phyloP scores from a whole-genome alignment of 2,888 invertebrate genomes.

The Amphipoea lucens region DNA sequence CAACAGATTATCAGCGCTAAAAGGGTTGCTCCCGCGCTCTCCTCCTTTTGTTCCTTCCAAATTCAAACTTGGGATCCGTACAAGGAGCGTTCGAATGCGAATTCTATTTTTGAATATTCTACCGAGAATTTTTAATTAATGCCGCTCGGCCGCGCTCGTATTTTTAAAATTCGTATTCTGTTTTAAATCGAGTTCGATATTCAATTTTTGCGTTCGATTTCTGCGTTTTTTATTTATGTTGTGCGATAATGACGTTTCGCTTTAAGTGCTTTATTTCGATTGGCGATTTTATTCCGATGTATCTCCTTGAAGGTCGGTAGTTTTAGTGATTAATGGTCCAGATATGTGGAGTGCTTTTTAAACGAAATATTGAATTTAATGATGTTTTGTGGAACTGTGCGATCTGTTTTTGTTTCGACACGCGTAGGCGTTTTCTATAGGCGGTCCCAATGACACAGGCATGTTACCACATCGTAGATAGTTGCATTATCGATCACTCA shows the following conservation, averaged over 20 bases:
- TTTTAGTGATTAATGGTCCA: conserved; percentile 90
- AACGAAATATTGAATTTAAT: conserved; percentile 90
- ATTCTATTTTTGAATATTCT: conserved; percentile 91
- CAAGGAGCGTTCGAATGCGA: conserved; percentile 90
- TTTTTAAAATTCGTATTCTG: conserved; percentile 90
- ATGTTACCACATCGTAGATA: conserved; percentile 78
- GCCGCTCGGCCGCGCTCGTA: conserved; percentile 88
- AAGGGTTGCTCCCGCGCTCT: conserved; percentile 90
- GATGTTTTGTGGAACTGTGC: conserved; percentile 87
- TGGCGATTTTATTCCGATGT: conserved; percentile 90
- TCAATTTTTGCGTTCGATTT: conserved; percentile 90
- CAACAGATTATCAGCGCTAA: conserved; percentile 91
- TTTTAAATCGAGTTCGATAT: conserved; percentile 90
- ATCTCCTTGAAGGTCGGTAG: conserved; percentile 89
- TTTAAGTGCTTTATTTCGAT: conserved; percentile 91
- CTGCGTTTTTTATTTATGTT: conserved; percentile 89
- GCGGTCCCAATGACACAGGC: conserved; percentile 78
- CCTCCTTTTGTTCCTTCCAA: conserved; percentile 90
- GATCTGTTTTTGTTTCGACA: conserved; percentile 81
- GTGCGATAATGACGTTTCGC: conserved; percentile 91
- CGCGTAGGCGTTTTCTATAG: conserved; percentile 80
- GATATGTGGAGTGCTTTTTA: conserved; percentile 90
- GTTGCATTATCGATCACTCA: conserved; percentile 78
- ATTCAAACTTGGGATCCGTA: conserved; percentile 89
- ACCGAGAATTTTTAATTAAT: conserved; percentile 91